phyloP scores from a whole-genome alignment of 2,113 vertebrate genomes.

The Chlorodrepanis virens region DNA sequence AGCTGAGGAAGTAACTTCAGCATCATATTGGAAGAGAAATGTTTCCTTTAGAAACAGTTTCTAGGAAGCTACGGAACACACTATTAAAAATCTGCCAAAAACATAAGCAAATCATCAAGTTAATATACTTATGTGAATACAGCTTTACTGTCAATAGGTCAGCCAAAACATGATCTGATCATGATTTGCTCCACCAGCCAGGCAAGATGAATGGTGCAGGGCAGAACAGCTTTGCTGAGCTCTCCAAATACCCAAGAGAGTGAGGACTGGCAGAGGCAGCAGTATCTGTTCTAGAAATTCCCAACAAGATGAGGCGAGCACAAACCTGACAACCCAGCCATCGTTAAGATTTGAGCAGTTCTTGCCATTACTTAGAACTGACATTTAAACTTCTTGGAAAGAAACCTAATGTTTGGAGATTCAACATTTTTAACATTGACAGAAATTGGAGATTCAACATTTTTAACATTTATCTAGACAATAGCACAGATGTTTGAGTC shows the following conservation, averaged over 20 bases:
- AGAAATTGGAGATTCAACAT: background rate
- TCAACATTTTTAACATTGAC: background rate
- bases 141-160: background rate
- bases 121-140: background rate
- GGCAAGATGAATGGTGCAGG: background rate
- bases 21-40: background rate
- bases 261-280: background rate
- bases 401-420: background rate
- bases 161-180: background rate
- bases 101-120: background rate
- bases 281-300: background rate
- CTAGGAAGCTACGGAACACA: background rate
- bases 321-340: background rate
- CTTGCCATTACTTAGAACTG: background rate
- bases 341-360: background rate
- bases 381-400: background rate
- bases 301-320: background rate
- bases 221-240: background rate
- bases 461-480: background rate
- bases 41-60: background rate
- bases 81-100: background rate
- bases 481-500: rapidly evolving
- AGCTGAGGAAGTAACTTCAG: background rate
- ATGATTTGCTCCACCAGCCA: background rate
- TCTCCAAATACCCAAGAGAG: background rate